Base-by-base conservation (phyloP, 1,140 invertebrate genomes). In the Apis dorsata region DNA sequence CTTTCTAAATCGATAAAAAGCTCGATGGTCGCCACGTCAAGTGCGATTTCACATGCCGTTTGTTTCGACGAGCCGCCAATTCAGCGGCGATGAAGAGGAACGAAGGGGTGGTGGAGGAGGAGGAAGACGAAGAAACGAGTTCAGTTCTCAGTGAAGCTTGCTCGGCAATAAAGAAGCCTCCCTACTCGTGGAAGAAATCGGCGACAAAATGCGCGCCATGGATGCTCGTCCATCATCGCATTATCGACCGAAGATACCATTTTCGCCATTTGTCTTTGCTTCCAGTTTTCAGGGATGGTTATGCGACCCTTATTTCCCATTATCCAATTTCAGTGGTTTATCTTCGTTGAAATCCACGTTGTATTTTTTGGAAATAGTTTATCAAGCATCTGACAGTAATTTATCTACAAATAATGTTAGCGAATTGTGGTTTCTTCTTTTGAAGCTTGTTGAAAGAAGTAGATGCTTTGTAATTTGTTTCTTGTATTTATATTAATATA, bases 31-130 rank as follows among this genome's bases (percentile, higher is more conserved):
- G n/a, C 5, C 53, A 57, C 7, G 76, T 28, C 76, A 57, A 28
- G 68, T 17, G 69, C 68, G 62, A 63, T 72, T 79, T 79, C 72
- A 79, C 78, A 62, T 72, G 68, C 68, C 69, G 78, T 72, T 79
- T 79, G 57, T 79, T 71, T 71, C 78, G 66, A 71, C 78, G 68
- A 72, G 51, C 19, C 57, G 68, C 44, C 68, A 72, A 79, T 79
- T 79, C 65, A 71, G 57, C 51, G 7, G 34, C 78, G 68, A 62
- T 34, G 68, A 72, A 75, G 79, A 81, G 69, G 49, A 65, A 51
- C 60, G 60, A 53, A 21, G 0, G 59, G 24, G 24, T 17, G 49
- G 28, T 5, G 13, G 44, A 49, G 8, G 53, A 49, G 49, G 28
- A 10, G 13, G 44, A 49, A 12, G 53, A 49, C n/a, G 66, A 44